Evolutionary conservation across 2,113 vertebrate genomes (phyloP), one percentile per base, ranked within the genome.

Genomic region (Morone chrysops): DNA sequence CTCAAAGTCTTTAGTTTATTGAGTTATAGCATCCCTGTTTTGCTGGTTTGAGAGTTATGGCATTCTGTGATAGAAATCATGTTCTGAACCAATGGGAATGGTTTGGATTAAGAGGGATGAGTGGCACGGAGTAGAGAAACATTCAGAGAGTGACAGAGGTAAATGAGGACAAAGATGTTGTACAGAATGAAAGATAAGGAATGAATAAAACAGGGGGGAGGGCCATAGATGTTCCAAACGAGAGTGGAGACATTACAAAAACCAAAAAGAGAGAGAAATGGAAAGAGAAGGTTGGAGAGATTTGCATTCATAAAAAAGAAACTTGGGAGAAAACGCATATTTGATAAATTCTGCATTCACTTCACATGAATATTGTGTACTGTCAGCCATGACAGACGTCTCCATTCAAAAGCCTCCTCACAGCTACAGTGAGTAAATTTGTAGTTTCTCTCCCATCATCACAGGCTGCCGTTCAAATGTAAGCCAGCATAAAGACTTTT

Each of bases 401-500:
- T 62, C 25, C 18, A 17, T 50, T 69, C 10, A 40, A 59, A 59
- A 59, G 75, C 65, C 60, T 59, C 4, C 10, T 50, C 66, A 51
- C 53, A 68, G 63, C 70, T 60, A 43, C 57, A 38, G 31, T 8
- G 59, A 47, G 40, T 59, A 40, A 59, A 2, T 31, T 56, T 13
- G 18, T 25, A 57, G 38, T 18, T 43, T 76, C 61, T 56, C n/a
- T 22, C 38, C 22, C 10, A 18, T 5, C 22, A 45, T 77, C 74
- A 51, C 71, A 56, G 75, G 63, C 53, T 78, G 51, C 18, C 25
- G n/a, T 50, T 67, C 41, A 48, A n/a, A 56, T 31, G 22, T 20
- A 36, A 7, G 11, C 41, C 14, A 47, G 6, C 14, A 40, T 31
- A 31, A 31, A 31, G 31, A 31, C 31, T 31, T 31, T 31, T 31